A percentile compares a stretch with the other conserved stretches of the same genome.
Conservation (phyloP, 2,888 invertebrate genomes). For the Mimumesa dahlbomi region DNA sequence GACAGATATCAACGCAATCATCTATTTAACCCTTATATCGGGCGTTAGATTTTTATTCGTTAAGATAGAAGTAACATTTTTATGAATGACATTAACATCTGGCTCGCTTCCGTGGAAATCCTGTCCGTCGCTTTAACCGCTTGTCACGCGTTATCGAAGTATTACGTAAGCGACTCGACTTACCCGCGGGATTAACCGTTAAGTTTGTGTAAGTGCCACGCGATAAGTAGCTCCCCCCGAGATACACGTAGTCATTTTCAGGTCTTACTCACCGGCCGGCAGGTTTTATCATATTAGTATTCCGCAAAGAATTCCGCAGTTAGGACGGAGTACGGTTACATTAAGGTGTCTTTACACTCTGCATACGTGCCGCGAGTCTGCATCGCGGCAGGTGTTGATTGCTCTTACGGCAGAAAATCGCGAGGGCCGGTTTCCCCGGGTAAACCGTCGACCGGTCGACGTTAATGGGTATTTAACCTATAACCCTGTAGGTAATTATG, state of each 20-base stretch:
- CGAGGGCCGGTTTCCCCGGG: constrained; percentile 43
- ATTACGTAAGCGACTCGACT: too few species aligned
- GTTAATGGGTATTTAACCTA: constrained; percentile 75
- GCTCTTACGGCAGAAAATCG: constrained; percentile 49
- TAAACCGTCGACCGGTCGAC: constrained; percentile 64
- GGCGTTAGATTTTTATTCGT: too few species aligned
- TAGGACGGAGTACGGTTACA: background rate
- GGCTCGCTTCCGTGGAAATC: too few species aligned
- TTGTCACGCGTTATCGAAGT: too few species aligned
- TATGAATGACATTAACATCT: too few species aligned
- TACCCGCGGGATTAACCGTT: too few species aligned
- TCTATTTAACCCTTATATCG: too few species aligned
- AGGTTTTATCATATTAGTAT: background rate
- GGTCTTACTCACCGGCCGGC: background rate
- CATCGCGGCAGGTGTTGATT: constrained; percentile 65
- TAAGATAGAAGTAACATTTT: too few species aligned
- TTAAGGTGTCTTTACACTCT: constrained; percentile 24
- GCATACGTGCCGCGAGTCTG: constrained; percentile 8
- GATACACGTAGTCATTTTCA: background rate
- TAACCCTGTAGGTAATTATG: constrained; percentile 73
- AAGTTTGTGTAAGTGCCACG: too few species aligned
- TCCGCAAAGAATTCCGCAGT: background rate
- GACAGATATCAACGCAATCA: too few species aligned
- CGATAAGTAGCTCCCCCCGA: too few species aligned
- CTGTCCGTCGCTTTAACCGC: too few species aligned